Base-by-base conservation (phyloP, 2,113 vertebrate species). In the Austrofundulus limnaeus region DNA sequence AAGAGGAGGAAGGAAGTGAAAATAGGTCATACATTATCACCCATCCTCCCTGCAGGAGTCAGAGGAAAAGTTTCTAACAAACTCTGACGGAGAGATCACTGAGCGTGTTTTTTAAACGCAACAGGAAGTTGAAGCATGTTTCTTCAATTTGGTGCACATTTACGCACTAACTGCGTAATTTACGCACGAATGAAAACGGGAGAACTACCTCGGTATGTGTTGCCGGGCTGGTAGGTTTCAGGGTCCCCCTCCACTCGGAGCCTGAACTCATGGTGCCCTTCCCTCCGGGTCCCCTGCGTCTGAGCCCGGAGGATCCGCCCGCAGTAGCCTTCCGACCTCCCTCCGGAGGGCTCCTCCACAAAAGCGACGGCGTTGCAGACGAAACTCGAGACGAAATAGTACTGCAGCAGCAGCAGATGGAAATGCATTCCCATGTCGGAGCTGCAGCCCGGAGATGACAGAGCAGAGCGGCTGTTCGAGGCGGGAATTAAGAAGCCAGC, bases 161-260 rank as follows among this genome's bases (percentile, higher is more conserved):
- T 72, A 60, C 45, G 70, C 68, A 66, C 71, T 17, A 52, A 49
- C 19, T 43, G 61, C 43, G 13, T 5, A 34, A 34, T 5, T 53
- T 52, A 38, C 50, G 39, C 37, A 0, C 15, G 45, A 61, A 21
- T 9, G 4, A 1, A 20, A 28, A 12, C 1, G 12, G 4, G 17
- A 34, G 14, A 10, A 19, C 85, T 92, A 98, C 96, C 97, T 86
- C 95, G 92, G 85, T 99, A 98, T 65, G 93, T 96, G 92, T 70
- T 94, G 13, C 94, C 95, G 2, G 97, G 95, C 80, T 93, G 94
- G 88, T 98, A 98, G 82, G 88, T 93, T 63, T 97, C 95, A 1
- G 95, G 96, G 75, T 97, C 95, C 21, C 96, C 95, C 78, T 98
- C 96, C 77, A 98, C 90, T 66, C 95, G 88, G 50, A 99, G 94